These are phyloP conservation scores for Ophraella communa DNA, from an alignment of 2,888 invertebrate species.

Conservation along the genomic window DNA sequence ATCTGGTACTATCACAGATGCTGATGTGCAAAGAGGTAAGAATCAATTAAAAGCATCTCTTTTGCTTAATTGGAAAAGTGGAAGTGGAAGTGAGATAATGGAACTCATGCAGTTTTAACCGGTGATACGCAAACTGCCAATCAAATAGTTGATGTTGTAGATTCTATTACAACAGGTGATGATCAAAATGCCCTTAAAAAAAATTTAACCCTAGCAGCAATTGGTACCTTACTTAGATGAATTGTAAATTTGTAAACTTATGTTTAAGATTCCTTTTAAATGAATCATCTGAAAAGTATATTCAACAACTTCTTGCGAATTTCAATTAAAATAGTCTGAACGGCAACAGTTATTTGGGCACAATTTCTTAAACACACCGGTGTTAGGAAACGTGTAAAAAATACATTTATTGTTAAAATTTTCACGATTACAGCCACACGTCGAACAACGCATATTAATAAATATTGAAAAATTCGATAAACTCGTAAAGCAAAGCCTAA, in stretches of 20 bases:
- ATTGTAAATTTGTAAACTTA: conserved; percentile 55
- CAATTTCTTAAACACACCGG: no score
- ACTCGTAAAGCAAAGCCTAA: no score
- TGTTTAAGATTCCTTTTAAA: no score
- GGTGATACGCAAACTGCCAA: conserved; percentile 65
- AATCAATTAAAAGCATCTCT: conserved; percentile 75
- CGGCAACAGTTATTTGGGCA: no score
- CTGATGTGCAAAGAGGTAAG: conserved; percentile 74
- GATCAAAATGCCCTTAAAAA: conserved; percentile 75
- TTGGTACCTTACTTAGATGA: conserved; percentile 87
- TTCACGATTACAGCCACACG: no score
- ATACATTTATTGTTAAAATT: no score
- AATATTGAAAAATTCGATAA: no score
- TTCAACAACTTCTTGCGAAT: no score
- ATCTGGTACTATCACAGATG: conserved; percentile 66
- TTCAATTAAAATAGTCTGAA: no score
- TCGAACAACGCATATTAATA: no score
- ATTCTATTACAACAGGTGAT: conserved; percentile 71
- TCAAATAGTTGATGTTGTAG: conserved; percentile 70
- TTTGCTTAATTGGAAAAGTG: conserved; percentile 69
- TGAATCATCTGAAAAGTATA: no score
- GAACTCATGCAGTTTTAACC: conserved; percentile 71
- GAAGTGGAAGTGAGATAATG: conserved; percentile 69
- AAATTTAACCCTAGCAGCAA: conserved; percentile 80
- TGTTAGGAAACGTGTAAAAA: no score